Evolutionary conservation across 2,113 vertebrate species (phyloP).

Genomic region (Notarius lentiginosus): DNA sequence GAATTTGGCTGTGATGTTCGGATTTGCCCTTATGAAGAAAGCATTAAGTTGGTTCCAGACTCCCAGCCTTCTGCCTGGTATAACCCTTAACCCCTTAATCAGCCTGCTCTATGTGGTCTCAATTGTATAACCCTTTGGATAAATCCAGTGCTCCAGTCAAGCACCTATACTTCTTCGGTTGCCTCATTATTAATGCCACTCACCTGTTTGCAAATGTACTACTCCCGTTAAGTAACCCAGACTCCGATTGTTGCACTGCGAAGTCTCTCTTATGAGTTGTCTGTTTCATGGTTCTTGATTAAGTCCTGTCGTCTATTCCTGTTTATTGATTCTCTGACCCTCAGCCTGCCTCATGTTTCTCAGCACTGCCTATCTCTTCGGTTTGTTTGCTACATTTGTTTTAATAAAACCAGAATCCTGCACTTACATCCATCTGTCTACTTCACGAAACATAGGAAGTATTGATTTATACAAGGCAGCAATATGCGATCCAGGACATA

Average conservation of each 20-base stretch:
- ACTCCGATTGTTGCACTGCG: not conserved
- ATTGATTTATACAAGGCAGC: not conserved
- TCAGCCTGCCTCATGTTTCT: not conserved
- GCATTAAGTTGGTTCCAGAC: not conserved
- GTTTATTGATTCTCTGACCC: not conserved
- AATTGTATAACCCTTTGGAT: not conserved
- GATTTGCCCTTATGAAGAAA: not conserved
- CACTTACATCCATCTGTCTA: no score
- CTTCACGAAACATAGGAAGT: not conserved
- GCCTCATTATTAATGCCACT: not conserved
- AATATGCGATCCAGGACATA: not conserved
- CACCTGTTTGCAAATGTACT: not conserved
- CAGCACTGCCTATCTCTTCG: not conserved
- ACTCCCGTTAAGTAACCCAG: not conserved
- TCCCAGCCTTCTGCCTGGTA: not conserved
- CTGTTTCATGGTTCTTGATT: not conserved
- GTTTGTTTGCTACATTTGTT: not conserved
- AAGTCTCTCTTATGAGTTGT: not conserved
- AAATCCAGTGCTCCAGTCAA: not conserved
- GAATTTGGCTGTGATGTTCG: not conserved
- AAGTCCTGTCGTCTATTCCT: not conserved
- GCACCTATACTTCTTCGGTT: not conserved
- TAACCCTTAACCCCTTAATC: not conserved
- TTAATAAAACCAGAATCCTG: not conserved
- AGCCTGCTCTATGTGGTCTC: not conserved